phyloP scores from a whole-genome alignment of 2,888 invertebrate species.

The Drosophila subquinaria region DNA sequence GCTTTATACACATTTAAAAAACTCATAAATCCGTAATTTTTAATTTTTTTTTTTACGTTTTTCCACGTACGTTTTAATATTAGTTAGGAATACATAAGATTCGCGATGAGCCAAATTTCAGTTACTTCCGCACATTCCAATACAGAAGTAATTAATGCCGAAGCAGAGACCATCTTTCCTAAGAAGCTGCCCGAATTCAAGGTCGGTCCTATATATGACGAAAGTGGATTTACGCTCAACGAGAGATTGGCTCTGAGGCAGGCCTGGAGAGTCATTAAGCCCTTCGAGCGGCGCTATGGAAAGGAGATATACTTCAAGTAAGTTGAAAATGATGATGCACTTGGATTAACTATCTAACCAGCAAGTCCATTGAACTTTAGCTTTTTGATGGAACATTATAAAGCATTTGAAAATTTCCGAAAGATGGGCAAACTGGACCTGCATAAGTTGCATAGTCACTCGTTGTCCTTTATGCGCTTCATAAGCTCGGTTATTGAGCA shows the following conservation, averaged over 20 bases:
- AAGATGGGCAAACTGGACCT: constrained; percentile 53
- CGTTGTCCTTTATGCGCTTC: constrained; percentile 53
- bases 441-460: constrained; percentile 65
- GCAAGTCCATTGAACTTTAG: constrained; percentile 35
- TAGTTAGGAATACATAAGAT: constrained; percentile 2
- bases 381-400: constrained; percentile 64
- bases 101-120: constrained; percentile 30
- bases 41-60: constrained; percentile 1
- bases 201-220: constrained; percentile 51
- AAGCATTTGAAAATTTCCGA: constrained; percentile 65
- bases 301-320: constrained; percentile 61
- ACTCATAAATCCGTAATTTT: neutral
- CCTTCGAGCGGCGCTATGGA: constrained; percentile 48
- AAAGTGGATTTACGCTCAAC: constrained; percentile 63
- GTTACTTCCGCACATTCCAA: constrained; percentile 9
- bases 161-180: constrained; percentile 41
- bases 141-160: neutral
- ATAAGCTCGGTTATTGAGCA: constrained; percentile 73
- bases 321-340: neutral
- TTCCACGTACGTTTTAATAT: neutral
- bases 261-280: constrained; percentile 67
- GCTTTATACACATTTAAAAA: neutral
- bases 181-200: constrained; percentile 77
- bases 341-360: neutral
- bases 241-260: constrained; percentile 66